Conservation (phyloP, 37 sponge, comb jelly and placozoan species). For the Mnemiopsis leidyi region DNA sequence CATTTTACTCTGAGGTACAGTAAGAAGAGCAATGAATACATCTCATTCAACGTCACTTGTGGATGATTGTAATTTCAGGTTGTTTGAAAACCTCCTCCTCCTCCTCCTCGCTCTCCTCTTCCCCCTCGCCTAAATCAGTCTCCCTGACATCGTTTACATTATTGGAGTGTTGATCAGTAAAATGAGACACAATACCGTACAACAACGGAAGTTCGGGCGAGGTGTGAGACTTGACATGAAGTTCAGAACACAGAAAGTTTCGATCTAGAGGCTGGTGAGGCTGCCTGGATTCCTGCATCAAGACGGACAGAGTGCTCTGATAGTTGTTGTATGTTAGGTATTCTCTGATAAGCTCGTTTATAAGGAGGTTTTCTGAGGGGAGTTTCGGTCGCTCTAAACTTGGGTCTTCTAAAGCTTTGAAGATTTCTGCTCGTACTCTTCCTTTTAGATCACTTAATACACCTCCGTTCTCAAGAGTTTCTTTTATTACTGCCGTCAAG, state of each 20-base stretch:
- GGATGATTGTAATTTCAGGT: conserved; percentile 10
- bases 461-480: conserved; percentile 73
- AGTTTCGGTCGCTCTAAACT: conserved; percentile 66
- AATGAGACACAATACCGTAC: conserved; percentile 68
- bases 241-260: conserved; percentile 71
- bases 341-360: conserved; percentile 89
- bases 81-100: background rate
- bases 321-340: conserved; percentile 84
- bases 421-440: conserved; percentile 74
- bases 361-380: conserved; percentile 76
- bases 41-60: conserved; percentile 1
- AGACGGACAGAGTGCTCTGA: conserved; percentile 72
- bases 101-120: background rate
- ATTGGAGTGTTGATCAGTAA: conserved; percentile 55
- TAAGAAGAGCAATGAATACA: too few relatives aligned
- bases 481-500: conserved; percentile 70
- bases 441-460: conserved; percentile 71
- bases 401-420: conserved; percentile 71
- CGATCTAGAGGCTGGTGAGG: conserved; percentile 73
- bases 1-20: too few relatives aligned
- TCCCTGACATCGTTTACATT: background rate
- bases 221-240: conserved; percentile 52
- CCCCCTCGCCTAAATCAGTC: background rate
- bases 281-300: conserved; percentile 76
- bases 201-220: conserved; percentile 65